Base-by-base conservation (phyloP, 2,888 invertebrate genomes). In the Xylota sylvarum region DNA sequence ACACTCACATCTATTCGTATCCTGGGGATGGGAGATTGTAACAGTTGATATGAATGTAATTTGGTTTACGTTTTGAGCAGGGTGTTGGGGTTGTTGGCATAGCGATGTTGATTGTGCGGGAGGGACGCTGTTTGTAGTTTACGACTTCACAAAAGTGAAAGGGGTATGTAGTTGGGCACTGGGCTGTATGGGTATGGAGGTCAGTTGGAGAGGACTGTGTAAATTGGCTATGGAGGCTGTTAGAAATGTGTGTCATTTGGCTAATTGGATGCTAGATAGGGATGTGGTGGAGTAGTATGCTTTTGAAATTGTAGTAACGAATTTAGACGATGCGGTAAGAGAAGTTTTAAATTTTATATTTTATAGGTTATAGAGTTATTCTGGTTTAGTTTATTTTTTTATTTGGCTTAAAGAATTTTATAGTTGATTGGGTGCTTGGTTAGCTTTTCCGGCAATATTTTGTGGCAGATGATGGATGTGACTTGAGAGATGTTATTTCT, bases 41-140 rank as follows among this genome's bases (percentile, higher is more conserved):
- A 69, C 73, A 55, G 77, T 86, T 86, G 86, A 86, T 86, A 86
- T 78, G 86, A 73, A 86, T 73, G 82, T 86, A 86, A 86, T 86
- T 86, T 73, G 69, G 86, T 86, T 86, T 86, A 69, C 56, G 81
- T 86, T 86, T 78, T 73, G 72, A 82, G 69, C 12, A 64, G 77
- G 73, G 77, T 86, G 81, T 81, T 76, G 19, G 81, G 76, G 62
- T 67, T 85, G 85, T 80, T 84, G 65, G 74, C 65, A 55, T 12
- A 55, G 46, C 19, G 0, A 46, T 83, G 58, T 35, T 43, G 14
- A 4, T 27, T 43, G 17, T 40, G 14, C 12, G 12, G 19, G 12
- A 46, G 30, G 37, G 30, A 9, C 32, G 35, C 19, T 69, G 10
- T 27, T 60, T 76, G 81, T 76, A 79, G 62, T 73, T 86, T 56